Evolutionary conservation across 2,113 vertebrate genomes (phyloP).

Genomic region (Cochlearius cochlearius): DNA sequence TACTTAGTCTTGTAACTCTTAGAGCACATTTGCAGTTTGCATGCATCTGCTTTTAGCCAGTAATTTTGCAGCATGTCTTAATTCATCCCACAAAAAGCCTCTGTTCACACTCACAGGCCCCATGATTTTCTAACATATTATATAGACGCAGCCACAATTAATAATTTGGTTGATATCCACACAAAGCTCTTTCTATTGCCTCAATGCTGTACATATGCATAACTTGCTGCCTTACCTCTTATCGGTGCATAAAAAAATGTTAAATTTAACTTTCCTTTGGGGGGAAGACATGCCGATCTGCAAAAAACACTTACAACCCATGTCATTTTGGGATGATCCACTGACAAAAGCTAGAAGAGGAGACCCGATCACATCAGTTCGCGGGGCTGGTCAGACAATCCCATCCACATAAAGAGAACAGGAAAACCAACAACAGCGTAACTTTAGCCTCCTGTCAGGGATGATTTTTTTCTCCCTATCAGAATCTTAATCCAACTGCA

Average conservation of each 20-base stretch:
- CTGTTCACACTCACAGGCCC: neutral
- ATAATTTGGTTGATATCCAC: neutral
- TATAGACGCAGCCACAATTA: neutral
- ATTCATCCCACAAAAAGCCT: neutral
- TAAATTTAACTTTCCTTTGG: neutral
- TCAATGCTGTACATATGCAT: neutral
- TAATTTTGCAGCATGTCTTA: neutral
- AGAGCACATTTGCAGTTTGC: neutral
- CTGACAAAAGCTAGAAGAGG: neutral
- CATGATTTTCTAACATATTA: neutral
- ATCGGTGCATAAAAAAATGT: neutral
- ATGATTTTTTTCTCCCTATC: neutral
- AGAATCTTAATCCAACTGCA: neutral
- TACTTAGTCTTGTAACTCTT: neutral
- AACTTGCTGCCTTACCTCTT: neutral
- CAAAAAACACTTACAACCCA: neutral
- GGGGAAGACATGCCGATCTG: neutral
- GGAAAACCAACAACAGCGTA: fast-evolving
- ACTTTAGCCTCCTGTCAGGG: neutral
- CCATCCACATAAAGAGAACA: neutral
- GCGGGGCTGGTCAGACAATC: neutral
- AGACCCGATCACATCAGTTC: neutral
- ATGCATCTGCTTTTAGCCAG: neutral
- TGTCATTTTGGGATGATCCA: neutral
- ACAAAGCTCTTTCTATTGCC: neutral